phyloP scores from a whole-genome alignment of 2,888 invertebrate species.

The Horisme vitalbata region DNA sequence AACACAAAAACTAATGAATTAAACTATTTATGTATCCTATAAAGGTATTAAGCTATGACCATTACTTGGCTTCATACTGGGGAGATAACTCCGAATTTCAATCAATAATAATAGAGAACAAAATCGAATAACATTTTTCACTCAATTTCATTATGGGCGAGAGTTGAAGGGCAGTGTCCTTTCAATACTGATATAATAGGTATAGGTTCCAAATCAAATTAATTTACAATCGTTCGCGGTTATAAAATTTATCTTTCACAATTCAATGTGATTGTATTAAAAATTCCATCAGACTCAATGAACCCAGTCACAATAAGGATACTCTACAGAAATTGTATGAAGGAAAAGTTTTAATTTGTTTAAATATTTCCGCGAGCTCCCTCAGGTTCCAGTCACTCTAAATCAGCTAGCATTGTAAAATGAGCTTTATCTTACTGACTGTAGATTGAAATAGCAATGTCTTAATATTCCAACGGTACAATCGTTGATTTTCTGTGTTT shows the following conservation, averaged over 20 bases:
- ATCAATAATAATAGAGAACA: not conserved
- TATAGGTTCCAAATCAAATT: not conserved
- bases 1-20: no score
- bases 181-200: no score
- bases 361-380: conserved; percentile 74
- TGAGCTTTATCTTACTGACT: not conserved
- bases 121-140: not conserved
- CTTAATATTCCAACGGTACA: no score
- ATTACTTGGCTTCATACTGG: no score
- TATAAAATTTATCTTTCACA: not conserved
- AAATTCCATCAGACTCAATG: conserved; percentile 57
- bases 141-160: not conserved
- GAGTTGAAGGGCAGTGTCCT: not conserved
- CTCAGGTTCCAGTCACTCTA: conserved; percentile 48
- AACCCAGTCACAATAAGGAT: conserved; percentile 63
- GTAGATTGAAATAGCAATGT: not conserved
- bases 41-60: no score
- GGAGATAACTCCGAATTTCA: not conserved
- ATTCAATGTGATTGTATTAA: conserved; percentile 26
- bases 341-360: conserved; percentile 81
- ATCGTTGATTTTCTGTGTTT: no score
- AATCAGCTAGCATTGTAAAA: not conserved
- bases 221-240: not conserved
- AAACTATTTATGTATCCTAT: no score
- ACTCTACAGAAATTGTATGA: conserved; percentile 61